Conservation (phyloP, 2,797 vertebrate species). For the Gallinago nigripennis region DNA sequence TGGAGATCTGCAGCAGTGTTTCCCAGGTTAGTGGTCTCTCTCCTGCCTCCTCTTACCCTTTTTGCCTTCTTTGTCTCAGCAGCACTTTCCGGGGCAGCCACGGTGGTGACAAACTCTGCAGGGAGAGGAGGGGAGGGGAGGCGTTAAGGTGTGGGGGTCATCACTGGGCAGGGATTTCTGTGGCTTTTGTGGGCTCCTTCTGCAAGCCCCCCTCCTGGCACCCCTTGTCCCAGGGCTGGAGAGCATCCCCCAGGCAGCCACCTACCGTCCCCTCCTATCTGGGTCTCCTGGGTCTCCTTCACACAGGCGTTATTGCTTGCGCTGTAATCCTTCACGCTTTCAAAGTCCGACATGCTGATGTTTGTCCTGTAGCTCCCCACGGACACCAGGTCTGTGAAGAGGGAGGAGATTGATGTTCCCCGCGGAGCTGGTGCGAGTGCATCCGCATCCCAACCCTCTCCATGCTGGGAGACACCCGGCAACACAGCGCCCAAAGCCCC, state of each 20-base stretch:
- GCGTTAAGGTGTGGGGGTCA: background rate
- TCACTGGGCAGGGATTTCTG: background rate
- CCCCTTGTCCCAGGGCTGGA: rapidly evolving
- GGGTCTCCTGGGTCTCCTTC: constrained; percentile 59
- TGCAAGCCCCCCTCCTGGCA: rapidly evolving
- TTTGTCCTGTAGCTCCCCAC: constrained; percentile 80
- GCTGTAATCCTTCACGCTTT: constrained; percentile 55
- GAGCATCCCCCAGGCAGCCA: rapidly evolving
- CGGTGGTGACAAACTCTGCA: constrained; percentile 18
- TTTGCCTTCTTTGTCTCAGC: constrained; percentile 50
- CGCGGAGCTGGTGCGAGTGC: rapidly evolving
- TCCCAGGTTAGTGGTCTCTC: background rate
- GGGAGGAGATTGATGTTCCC: background rate
- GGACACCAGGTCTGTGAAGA: constrained; percentile 73
- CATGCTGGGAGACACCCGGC: rapidly evolving
- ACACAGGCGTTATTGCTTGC: constrained; percentile 44
- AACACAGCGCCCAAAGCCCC: rapidly evolving
- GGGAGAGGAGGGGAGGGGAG: background rate
- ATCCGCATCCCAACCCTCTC: rapidly evolving
- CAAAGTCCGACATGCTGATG: constrained; percentile 79
- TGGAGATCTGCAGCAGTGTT: rapidly evolving
- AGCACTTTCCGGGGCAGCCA: rapidly evolving
- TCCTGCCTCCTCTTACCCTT: constrained; percentile 67
- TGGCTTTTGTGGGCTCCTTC: background rate
- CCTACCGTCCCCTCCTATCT: constrained; percentile 61